Evolutionary conservation across 2,797 vertebrate species (phyloP).

Genomic region (Scomberomorus guttatus): DNA sequence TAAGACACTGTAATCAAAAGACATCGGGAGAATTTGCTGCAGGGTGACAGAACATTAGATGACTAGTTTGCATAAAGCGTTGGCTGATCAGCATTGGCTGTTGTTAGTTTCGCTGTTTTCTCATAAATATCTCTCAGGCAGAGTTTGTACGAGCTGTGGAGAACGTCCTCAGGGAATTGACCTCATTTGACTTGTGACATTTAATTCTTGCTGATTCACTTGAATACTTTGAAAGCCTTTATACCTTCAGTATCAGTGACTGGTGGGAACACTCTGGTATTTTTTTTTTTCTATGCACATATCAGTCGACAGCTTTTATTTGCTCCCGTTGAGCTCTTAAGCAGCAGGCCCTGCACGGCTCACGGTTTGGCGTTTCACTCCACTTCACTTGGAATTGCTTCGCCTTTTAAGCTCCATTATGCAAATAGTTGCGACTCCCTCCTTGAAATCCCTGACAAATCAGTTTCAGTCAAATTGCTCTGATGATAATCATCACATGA

Average conservation of each 20-base stretch:
- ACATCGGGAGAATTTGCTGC: neutral
- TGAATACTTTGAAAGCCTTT: neutral
- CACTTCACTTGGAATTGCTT: constrained; percentile 1
- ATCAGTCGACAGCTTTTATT: neutral
- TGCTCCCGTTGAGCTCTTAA: neutral
- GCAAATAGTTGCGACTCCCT: constrained; percentile 2
- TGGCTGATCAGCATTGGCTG: neutral
- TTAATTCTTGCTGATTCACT: neutral
- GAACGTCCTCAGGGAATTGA: neutral
- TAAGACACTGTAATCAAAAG: neutral
- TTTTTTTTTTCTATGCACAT: neutral
- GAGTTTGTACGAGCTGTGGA: neutral
- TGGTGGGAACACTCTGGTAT: neutral
- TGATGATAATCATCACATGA: constrained; percentile 66
- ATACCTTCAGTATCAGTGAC: neutral
- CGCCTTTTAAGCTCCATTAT: constrained; percentile 29
- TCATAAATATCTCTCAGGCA: neutral
- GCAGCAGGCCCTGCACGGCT: neutral
- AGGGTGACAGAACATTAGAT: neutral
- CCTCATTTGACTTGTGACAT: neutral
- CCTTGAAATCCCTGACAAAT: constrained; percentile 35
- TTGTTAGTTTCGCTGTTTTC: neutral
- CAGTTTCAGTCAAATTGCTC: constrained; percentile 39
- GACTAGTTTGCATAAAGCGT: neutral
- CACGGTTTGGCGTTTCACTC: neutral